phyloP scores from a whole-genome alignment of 2,888 invertebrate genomes.

The Tetropium fuscum region DNA sequence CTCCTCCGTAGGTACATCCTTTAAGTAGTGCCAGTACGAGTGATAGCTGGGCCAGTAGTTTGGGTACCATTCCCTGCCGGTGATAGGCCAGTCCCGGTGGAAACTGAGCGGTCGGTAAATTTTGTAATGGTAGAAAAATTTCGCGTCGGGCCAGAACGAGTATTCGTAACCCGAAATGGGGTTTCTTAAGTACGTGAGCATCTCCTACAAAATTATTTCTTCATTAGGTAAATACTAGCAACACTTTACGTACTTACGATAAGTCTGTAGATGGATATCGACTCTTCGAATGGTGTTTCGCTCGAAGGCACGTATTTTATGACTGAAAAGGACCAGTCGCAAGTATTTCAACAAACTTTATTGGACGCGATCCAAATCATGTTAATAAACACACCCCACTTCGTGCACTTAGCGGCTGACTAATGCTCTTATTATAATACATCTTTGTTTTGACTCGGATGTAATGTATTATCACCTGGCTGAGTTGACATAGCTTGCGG shows the following conservation, averaged over 20 bases:
- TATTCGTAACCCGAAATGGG: conserved; percentile 51
- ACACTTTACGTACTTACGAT: too few species aligned
- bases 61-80: conserved; percentile 49
- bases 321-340: conserved; percentile 1
- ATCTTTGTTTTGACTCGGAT: conserved; percentile 1
- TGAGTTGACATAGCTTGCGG: neutral
- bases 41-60: conserved; percentile 50
- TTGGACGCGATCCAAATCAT: conserved; percentile 25
- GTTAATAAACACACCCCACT: conserved; percentile 26
- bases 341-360: conserved; percentile 30
- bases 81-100: conserved; percentile 49
- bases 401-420: conserved; percentile 12
- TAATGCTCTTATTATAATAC: conserved; percentile 18
- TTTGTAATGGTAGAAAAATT: conserved; percentile 53
- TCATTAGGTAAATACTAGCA: too few species aligned
- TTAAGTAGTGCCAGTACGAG: conserved; percentile 50
- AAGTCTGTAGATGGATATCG: conserved; percentile 12
- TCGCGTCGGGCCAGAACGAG: conserved; percentile 53
- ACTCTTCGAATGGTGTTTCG: conserved; percentile 7
- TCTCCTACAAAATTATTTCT: conserved; percentile 41
- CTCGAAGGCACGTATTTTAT: conserved; percentile 23
- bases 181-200: conserved; percentile 52
- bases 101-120: conserved; percentile 52
- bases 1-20: conserved; percentile 47
- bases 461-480: conserved; percentile 22